Base-by-base conservation (phyloP, 2,113 vertebrate species). In the Phoxinus phoxinus region DNA sequence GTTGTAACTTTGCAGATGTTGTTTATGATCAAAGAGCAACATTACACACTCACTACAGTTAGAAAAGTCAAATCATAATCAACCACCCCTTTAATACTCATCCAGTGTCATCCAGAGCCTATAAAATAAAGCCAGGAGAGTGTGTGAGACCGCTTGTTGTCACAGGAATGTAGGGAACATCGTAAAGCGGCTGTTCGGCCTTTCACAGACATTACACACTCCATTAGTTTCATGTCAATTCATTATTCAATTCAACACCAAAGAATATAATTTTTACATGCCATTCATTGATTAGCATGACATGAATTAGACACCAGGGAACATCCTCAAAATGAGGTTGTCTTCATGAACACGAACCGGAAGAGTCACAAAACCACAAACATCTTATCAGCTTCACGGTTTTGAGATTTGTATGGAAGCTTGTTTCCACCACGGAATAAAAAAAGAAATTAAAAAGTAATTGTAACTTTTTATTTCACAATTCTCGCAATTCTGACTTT, bases 191-290 rank as follows among this genome's bases (percentile, higher is more conserved):
- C 61, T 25, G 23, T 8, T 11, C 58, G 53, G 25, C 59, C 21
- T 48, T 77, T 13, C 21, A 21, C 53, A 61, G 56, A 58, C 32
- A 73, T 73, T 44, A 72, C 61, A 63, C 56, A 61, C 81, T 46
- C 63, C 56, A 35, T 74, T 71, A 74, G 75, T 73, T 74, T 73
- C 41, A 85, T 61, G 48, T 83, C 32, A 78, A 78, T 83, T 56
- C n/a, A 74, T 85, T 81, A 85, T 51, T 88, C 37, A 78, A 41
- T 63, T 56, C 59, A 73, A 63, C 32, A 30, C 78, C 10, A 71
- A 59, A 74, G n/a, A 12, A 27, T 32, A 82, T 80, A 8, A 17
- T 63, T 67, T 83, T 85, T 32, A 77, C 11, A 51, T 48, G 71
- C 6, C 21, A 44, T 46, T 72, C 13, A 84, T 65, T 58, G 80